Base-by-base conservation (phyloP, 2,888 invertebrate genomes). In the Blera fallax region DNA sequence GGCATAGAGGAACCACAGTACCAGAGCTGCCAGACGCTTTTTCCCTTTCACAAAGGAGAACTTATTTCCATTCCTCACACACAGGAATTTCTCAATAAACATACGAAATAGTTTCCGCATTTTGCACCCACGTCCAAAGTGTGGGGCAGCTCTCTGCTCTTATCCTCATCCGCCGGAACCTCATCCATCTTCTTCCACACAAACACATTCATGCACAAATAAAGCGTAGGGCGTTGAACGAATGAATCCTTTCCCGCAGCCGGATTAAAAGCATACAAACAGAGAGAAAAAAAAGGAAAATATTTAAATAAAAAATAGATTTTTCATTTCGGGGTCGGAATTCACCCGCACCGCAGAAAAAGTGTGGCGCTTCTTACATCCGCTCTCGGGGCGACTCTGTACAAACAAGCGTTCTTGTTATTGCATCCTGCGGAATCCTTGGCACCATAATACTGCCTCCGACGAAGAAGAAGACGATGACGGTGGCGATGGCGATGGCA, bases 41-140 rank as follows among this genome's bases (percentile, higher is more conserved):
- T 69, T 62, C 54, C 24, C 43, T 11, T 14, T 10, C 40, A 69
- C 10, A 60, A 48, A 50, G 37, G 40, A 69, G 79, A 69, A 80
- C 79, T 83, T 83, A 83, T 83, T 77, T 83, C 79, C 67, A 73
- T 74, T 79, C 50, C 72, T 43, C 77, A 60, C 65, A 84, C 84
- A 90, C 91, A 90, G 90, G 89, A 90, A 91, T 91, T 90, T 89
- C 89, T 90, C 90, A 91, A 91, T 91, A 91, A 91, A 91, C 91
- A 90, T 91, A 91, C 90, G 87, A 82, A 89, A 91, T 90, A 85
- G 85, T 85, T 85, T 85, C 85, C 85, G 85, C 76, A 85, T 81
- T 81, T 85, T 85, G 85, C 85, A 85, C 85, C 85, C 85, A 85
- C 85, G 70, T 84, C 70, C 69, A 85, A 81, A 72, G 72, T 62